phyloP scores from a whole-genome alignment of 2,113 vertebrate species.

The Poecile atricapillus region DNA sequence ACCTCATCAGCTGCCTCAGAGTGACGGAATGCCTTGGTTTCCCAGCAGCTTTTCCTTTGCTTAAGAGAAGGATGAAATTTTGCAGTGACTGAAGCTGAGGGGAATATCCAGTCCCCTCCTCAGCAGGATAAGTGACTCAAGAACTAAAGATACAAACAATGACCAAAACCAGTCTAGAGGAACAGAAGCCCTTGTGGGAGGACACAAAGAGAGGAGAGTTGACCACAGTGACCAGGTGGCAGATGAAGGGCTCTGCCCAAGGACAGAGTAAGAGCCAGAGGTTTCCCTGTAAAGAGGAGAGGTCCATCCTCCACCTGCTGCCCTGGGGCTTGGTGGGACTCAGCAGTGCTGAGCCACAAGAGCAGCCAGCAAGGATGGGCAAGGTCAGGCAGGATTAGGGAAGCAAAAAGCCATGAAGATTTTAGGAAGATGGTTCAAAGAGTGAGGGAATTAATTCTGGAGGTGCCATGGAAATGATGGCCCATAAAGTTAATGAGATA shows the following conservation, averaged over 20 bases:
- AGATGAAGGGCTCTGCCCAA: neutral
- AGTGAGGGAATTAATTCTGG: conserved; percentile 60
- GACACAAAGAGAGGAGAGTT: neutral
- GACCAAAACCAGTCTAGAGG: rapidly evolving
- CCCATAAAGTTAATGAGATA: conserved; percentile 79
- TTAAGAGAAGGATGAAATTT: neutral
- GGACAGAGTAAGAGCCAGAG: neutral
- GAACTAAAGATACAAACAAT: neutral
- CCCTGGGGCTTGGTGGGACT: neutral
- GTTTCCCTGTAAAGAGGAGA: neutral
- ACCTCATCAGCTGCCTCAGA: neutral
- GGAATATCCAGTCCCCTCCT: neutral
- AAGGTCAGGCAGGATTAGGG: neutral
- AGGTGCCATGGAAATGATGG: conserved; percentile 53
- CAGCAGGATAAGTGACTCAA: rapidly evolving
- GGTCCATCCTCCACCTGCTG: neutral
- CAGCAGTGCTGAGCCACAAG: neutral
- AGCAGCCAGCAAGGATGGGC: neutral
- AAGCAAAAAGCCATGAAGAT: neutral
- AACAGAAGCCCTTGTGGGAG: neutral
- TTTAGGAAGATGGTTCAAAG: neutral
- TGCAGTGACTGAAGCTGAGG: rapidly evolving
- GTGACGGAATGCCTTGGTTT: neutral
- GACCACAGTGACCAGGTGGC: neutral
- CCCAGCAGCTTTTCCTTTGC: neutral